Evolutionary conservation across 1,140 invertebrate genomes (phyloP), one percentile per base, ranked within the genome.

Genomic region (Drosophila ficusphila): DNA sequence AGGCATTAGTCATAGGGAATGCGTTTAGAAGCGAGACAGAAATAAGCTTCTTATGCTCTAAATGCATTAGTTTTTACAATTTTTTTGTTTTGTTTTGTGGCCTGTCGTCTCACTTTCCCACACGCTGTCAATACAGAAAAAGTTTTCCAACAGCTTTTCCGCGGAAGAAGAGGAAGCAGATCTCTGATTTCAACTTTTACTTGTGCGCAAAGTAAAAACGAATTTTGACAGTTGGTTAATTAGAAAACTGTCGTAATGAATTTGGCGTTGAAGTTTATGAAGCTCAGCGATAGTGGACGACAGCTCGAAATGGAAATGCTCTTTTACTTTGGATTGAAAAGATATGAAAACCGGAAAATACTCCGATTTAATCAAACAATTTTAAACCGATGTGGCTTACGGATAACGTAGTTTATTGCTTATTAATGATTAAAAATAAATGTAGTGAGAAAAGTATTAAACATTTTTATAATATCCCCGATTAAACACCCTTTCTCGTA

Each of bases 201-300:
- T 71, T 73, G 41, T 61, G 69, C 29, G 33, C 46, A 33, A 14
- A 33, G 42, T 51, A 64, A 67, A 64, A 65, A 65, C 34, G 16
- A 65, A 65, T 73, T 74, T 75, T 75, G 71, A 75, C 71, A 75
- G 51, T 64, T 65, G 39, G 70, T 75, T 75, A 75, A 75, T 75
- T 75, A 75, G 70, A 75, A 75, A 75, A 75, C 70, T 75, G 71
- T 75, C 71, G 60, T 74, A 75, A 74, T 74, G 71, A 51, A 56
- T 74, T 74, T 47, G 58, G 34, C 38, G 36, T 54, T 65, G 51
- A 56, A 46, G 69, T 61, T 71, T 44, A 46, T 60, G 42, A 33
- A 31, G 52, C 57, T 60, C 25, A 21, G 29, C 33, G 33, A 8
- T 1, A 23, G 47, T 14, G 2, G 2, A 23, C 6, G 25, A 7